Evolutionary conservation across 2,888 invertebrate genomes (phyloP).

Genomic region (Geotrupes spiniger): DNA sequence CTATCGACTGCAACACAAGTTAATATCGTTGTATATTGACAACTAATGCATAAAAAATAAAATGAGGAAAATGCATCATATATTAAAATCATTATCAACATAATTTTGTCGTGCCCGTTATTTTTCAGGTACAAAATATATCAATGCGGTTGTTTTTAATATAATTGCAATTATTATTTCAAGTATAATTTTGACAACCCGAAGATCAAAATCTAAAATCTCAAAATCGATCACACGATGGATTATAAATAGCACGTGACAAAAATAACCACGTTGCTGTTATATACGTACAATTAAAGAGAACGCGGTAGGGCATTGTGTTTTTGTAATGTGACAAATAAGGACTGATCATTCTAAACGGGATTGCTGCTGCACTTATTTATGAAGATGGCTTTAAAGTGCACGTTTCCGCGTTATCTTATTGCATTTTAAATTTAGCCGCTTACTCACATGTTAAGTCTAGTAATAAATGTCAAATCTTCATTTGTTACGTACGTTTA

Average conservation of each 20-base stretch:
- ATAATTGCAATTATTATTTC: too few species aligned
- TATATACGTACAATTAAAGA: not conserved
- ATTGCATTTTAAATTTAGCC: constrained; percentile 12
- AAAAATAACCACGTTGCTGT: not conserved
- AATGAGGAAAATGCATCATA: too few species aligned
- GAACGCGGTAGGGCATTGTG: not conserved
- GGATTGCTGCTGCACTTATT: constrained; percentile 29
- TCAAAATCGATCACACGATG: not conserved
- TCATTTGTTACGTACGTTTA: too few species aligned
- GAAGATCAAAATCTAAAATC: not conserved
- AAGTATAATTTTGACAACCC: not conserved
- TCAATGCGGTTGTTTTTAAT: too few species aligned
- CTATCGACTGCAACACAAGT: too few species aligned
- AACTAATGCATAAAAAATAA: too few species aligned
- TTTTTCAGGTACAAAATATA: too few species aligned
- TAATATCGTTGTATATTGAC: too few species aligned
- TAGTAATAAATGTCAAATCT: too few species aligned
- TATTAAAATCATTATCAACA: too few species aligned
- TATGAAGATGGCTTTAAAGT: constrained; percentile 11
- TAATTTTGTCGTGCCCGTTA: too few species aligned
- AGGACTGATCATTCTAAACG: constrained; percentile 32
- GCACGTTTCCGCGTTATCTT: constrained; percentile 29
- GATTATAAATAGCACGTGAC: not conserved
- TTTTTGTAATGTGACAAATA: constrained; percentile 24
- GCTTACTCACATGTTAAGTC: not conserved